Base-by-base conservation (phyloP, 2,797 vertebrate species). In the Peromyscus nudipes region DNA sequence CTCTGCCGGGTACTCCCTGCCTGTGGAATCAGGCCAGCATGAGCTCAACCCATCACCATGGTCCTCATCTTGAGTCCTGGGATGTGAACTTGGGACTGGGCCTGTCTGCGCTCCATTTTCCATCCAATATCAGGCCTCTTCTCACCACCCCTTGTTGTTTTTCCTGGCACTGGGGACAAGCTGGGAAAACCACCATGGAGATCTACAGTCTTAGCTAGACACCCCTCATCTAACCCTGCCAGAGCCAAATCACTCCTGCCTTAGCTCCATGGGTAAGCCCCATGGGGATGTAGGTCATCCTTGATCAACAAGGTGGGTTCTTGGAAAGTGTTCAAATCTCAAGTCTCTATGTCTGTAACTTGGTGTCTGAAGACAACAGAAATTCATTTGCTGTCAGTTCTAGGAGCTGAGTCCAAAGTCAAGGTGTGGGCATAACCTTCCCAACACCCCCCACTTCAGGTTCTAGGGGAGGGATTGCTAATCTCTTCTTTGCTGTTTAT, bases 151-250 rank as follows among this genome's bases (percentile, higher is more conserved):
- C 60, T 60, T 29, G 17, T 7, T 67, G 62, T 62, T 55, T 12
- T 81, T 43, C 67, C 64, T 57, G n/a, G n/a, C 1, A 0, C n/a
- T 14, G 6, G 23, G 11, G 10, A 69, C 11, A 6, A 25, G 80
- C 46, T 4, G 7, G 31, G 3, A 4, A 14, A 5, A 52, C 52
- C 0, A 0, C 4, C 37, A 75, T 11, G 29, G 55, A 55, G 25
- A 40, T 65, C 73, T 11, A 0, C 25, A 40, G 4, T 49, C 37
- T 88, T 31, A 71, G 46, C 57, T 60, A 49, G 62, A n/a, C 1
- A 31, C 9, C 0, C 3, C 17, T 16, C 2, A 55, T 76, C 10
- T 7, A n/a, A 2, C 14, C 6, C 29, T 37, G 46, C 29, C 23
- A 34, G 5, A 10, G 7, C 10, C 4, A 37, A 25, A 13, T 4